Conservation (phyloP, 2,888 invertebrate genomes). For the Physocephala rufipes region DNA sequence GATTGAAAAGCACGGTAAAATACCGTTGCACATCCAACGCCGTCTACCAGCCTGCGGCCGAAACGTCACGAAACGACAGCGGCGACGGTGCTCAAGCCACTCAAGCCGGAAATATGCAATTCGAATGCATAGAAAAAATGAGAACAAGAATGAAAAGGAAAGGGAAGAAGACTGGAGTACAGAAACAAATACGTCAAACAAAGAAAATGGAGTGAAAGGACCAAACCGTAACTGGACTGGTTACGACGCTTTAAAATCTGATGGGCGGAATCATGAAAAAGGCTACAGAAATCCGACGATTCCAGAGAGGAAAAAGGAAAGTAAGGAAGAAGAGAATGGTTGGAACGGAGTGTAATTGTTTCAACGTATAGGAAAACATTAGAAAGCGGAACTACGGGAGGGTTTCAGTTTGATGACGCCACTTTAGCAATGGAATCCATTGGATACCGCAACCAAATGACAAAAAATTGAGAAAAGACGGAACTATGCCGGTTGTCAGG, state of each 20-base stretch:
- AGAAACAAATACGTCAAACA: constrained; percentile 8
- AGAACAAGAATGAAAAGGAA: neutral
- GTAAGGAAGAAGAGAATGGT: neutral
- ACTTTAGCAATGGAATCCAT: constrained; percentile 18
- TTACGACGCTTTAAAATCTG: neutral
- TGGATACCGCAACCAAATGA: constrained; percentile 28
- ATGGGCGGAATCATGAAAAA: neutral
- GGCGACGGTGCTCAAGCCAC: constrained; percentile 31
- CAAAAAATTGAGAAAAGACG: neutral
- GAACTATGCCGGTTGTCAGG: neutral
- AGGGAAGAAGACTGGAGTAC: neutral
- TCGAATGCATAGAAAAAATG: constrained; percentile 38
- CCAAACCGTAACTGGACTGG: neutral
- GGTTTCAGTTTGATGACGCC: constrained; percentile 9
- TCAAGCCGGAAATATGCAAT: constrained; percentile 43
- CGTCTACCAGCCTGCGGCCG: neutral
- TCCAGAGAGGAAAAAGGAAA: constrained; percentile 17
- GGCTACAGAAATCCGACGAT: neutral
- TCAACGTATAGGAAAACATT: neutral
- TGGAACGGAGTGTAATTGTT: neutral
- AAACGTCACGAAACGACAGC: too few species aligned
- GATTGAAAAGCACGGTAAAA: neutral
- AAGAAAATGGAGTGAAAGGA: constrained; percentile 1
- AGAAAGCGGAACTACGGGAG: neutral
- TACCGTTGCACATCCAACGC: too few species aligned